Conservation (phyloP, 2,113 vertebrate species). For the Bucco capensis region DNA sequence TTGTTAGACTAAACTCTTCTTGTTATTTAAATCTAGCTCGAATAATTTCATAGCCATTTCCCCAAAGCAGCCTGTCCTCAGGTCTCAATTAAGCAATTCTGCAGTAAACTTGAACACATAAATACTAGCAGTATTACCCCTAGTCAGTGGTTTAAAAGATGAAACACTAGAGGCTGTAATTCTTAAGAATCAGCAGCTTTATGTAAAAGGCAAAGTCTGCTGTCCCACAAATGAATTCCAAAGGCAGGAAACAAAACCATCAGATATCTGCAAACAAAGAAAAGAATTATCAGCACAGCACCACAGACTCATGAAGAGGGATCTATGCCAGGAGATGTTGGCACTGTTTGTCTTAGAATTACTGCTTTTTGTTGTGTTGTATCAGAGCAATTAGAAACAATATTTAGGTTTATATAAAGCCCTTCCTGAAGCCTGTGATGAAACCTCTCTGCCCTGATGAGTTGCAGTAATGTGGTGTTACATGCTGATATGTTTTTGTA, state of each 20-base stretch:
- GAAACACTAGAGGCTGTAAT: neutral
- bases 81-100: neutral
- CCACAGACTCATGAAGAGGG: neutral
- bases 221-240: neutral
- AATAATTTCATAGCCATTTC: neutral
- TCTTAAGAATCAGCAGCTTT: neutral
- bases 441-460: neutral
- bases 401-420: neutral
- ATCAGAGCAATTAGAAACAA: neutral
- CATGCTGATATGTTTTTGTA: neutral
- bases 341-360: neutral
- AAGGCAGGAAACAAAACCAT: neutral
- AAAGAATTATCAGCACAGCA: neutral
- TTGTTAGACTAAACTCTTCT: neutral
- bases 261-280: neutral
- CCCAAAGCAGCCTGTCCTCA: neutral
- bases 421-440: neutral
- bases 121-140: neutral
- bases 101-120: neutral
- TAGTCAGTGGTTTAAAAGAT: neutral
- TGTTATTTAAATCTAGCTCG: neutral
- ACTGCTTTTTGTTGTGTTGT: neutral
- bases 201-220: neutral
- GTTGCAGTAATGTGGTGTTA: neutral
- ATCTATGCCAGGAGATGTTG: neutral